A percentile compares a stretch with the other conserved stretches of the same genome.
These are phyloP conservation scores for Myotis pilosus DNA, from an alignment of 2,797 vertebrate species.

Conservation along the genomic window DNA sequence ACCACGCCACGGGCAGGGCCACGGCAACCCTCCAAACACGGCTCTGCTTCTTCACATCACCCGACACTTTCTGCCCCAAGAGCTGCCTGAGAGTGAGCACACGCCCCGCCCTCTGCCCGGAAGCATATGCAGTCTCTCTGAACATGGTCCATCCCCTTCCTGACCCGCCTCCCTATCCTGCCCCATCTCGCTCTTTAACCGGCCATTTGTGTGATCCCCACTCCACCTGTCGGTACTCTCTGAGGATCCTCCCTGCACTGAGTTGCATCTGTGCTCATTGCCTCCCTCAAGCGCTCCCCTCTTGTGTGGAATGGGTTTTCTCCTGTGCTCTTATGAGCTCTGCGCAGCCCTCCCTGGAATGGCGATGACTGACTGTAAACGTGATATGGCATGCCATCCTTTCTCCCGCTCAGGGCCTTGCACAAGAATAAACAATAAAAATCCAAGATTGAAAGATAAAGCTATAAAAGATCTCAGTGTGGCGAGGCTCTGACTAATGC, in stretches of 20 bases:
- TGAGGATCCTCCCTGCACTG: neutral
- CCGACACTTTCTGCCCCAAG: fast-evolving
- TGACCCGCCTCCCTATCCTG: neutral
- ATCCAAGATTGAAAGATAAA: neutral
- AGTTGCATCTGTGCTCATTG: neutral
- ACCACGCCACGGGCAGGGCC: fast-evolving
- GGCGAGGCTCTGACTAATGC: neutral
- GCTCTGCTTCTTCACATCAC: neutral
- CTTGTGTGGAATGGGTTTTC: neutral
- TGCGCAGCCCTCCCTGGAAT: neutral
- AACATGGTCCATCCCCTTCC: neutral
- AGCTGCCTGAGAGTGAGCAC: neutral
- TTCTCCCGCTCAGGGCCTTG: neutral
- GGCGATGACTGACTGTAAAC: too few species aligned
- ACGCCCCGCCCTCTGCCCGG: neutral
- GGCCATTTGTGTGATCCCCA: neutral
- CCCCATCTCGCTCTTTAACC: fast-evolving
- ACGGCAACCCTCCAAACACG: neutral
- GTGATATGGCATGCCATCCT: fast-evolving
- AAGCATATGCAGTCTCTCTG: neutral
- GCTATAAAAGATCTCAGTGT: neutral
- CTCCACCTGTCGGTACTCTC: neutral
- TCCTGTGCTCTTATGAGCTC: neutral
- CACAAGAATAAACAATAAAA: neutral
- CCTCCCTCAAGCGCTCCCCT: neutral